Conservation (phyloP, 2,888 invertebrate genomes). For the Drosophila neonasuta region DNA sequence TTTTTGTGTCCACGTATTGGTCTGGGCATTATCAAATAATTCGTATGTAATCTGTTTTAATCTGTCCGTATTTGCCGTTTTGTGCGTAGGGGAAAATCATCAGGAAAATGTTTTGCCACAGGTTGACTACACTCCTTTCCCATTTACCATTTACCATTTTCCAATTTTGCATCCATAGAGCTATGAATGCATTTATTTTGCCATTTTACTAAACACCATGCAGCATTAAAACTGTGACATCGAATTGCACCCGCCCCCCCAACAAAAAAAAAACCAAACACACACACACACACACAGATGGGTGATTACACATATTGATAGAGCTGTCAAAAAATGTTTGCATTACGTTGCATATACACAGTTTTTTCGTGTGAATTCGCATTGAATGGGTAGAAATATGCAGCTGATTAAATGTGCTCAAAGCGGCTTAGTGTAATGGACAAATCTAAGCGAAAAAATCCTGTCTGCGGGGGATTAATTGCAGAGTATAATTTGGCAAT, state of each 20-base stretch:
- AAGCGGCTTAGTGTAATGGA: constrained; percentile 73
- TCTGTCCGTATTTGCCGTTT: constrained; percentile 33
- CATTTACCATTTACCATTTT: background rate
- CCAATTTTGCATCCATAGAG: constrained; percentile 2
- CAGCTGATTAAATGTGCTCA: constrained; percentile 65
- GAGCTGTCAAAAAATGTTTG: constrained; percentile 60
- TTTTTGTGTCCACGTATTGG: background rate
- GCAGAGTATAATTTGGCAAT: constrained; percentile 49
- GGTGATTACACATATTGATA: constrained; percentile 44
- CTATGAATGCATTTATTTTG: constrained; percentile 59
- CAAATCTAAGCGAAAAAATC: constrained; percentile 42
- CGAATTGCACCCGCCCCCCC: background rate
- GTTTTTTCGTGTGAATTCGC: constrained; percentile 10
- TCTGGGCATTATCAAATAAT: constrained; percentile 72
- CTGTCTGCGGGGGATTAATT: constrained; percentile 49
- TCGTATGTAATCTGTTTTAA: constrained; percentile 73
- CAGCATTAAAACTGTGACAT: constrained; percentile 60
- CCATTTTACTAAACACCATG: constrained; percentile 66
- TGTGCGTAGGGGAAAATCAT: constrained; percentile 32
- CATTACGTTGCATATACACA: constrained; percentile 24
- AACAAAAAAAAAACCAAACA: constrained; percentile 5
- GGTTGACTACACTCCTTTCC: constrained; percentile 28
- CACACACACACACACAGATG: background rate
- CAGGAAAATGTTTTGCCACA: constrained; percentile 40
- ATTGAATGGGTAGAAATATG: constrained; percentile 32